Evolutionary conservation across 2,113 vertebrate genomes (phyloP).

Genomic region (Willisornis vidua): DNA sequence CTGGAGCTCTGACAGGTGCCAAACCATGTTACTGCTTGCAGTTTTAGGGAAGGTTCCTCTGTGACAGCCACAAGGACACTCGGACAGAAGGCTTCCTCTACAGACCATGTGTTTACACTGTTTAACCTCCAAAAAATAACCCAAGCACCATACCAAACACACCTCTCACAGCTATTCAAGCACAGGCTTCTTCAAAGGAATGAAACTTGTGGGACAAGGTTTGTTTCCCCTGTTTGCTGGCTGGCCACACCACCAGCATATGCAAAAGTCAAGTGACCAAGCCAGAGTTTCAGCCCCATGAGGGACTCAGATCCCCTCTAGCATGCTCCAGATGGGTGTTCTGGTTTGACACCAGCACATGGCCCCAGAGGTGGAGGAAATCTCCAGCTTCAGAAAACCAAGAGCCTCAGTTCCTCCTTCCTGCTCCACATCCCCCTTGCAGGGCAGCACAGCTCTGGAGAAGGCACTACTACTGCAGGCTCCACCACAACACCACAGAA

Average conservation of each 20-base stretch:
- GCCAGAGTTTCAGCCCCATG: not conserved
- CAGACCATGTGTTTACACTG: not conserved
- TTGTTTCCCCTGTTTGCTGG: not conserved
- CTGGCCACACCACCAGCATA: not conserved
- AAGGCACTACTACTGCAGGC: not conserved
- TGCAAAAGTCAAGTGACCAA: not conserved
- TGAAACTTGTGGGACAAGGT: not conserved
- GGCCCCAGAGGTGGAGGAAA: not conserved
- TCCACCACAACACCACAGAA: not conserved
- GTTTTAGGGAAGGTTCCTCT: not conserved
- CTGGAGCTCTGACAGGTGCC: not conserved
- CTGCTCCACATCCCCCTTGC: too few species aligned
- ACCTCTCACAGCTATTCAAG: not conserved
- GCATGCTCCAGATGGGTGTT: not conserved
- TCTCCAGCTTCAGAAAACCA: not conserved
- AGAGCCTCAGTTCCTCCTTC: not conserved
- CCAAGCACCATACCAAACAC: accelerated
- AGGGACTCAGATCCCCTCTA: not conserved
- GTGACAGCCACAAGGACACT: accelerated
- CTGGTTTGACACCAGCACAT: not conserved
- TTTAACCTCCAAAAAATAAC: not conserved
- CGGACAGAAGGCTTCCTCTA: not conserved
- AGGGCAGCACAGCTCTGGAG: accelerated
- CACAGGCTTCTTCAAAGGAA: not conserved
- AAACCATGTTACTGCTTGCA: not conserved